Evolutionary conservation across 2,888 invertebrate genomes (phyloP), one percentile per base, ranked within the genome.

Genomic region (Fragum fragum): DNA sequence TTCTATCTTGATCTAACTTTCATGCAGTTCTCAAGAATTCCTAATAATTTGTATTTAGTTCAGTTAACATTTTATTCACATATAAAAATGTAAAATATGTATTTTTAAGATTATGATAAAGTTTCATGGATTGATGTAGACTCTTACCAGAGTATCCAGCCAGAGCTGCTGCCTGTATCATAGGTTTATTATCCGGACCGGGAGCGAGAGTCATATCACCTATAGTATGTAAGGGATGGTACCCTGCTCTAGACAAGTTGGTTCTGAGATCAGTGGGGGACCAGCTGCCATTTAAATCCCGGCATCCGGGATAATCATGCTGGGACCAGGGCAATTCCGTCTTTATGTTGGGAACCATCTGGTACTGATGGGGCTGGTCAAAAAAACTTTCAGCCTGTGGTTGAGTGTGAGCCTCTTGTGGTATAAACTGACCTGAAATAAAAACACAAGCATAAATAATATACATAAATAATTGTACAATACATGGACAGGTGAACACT

Each of bases 281-380:
- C 91, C 91, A 91, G 79, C 86, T 96, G 87, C 95, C 95, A 76
- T 95, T 95, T 83, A 96, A 95, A 47, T 90, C 90, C 52, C 91
- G 96, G 96, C 86, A 81, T 47, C 85, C 83, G 0, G 88, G 89
- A 42, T 88, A 89, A 6, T 90, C 90, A 52, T 89, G 89, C 29
- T 88, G 84, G 18, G 91, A 87, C 90, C 91, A 91, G 1, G 90
- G 89, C 63, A 87, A 79, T 79, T 92, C 91, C 18, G 89, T 84
- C 79, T 92, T 92, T 32, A 88, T 90, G 80, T 96, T 96, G 63
- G 96, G 96, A 90, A 97, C 97, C 78, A 97, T 96, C 94, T 97
- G 97, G 94, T 97, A 97, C 84, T 96, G 96, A 32, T 81, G 86
- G 77, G 89, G 88, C 29, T 90, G 89, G 66, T 90, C 88, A 66